Evolutionary conservation across 2,797 vertebrate genomes (phyloP).

Genomic region (Mormyrops boulengeri): DNA sequence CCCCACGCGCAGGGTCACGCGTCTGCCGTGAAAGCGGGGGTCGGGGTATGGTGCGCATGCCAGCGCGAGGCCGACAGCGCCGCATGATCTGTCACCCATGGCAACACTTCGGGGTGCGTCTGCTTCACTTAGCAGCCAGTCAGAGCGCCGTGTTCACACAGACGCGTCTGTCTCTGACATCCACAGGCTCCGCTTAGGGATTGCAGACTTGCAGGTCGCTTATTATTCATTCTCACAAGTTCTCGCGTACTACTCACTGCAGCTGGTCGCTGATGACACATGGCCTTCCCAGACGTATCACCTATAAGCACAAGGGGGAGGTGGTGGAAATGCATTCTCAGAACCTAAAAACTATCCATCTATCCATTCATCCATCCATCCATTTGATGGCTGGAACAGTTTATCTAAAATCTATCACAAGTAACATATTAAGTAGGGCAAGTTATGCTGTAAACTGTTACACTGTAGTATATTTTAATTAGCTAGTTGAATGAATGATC

Average conservation of each 20-base stretch:
- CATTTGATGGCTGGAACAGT: not conserved
- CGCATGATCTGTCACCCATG: slow-evolving; percentile 69
- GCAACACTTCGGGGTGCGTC: slow-evolving; percentile 44
- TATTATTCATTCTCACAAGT: not conserved
- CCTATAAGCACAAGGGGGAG: not conserved
- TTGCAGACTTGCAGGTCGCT: not conserved
- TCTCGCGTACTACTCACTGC: not conserved
- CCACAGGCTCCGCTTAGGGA: not conserved
- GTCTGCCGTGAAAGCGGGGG: slow-evolving; percentile 47
- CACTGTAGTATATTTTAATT: not conserved
- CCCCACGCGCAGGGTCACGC: not conserved
- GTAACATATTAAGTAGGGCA: not conserved
- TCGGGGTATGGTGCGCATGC: not conserved
- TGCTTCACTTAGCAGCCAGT: slow-evolving; percentile 43
- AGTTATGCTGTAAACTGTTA: not conserved
- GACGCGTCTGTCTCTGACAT: slow-evolving; percentile 30
- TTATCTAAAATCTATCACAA: not conserved
- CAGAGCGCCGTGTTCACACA: not conserved
- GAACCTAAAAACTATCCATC: not conserved
- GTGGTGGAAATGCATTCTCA: not conserved
- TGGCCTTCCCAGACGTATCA: not conserved
- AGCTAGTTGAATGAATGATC: too few relatives aligned
- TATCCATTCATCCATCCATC: not conserved
- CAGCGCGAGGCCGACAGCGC: slow-evolving; percentile 26
- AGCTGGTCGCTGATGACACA: not conserved